phyloP scores from a whole-genome alignment of 2,888 invertebrate genomes.

The Ichneumon xanthorius region DNA sequence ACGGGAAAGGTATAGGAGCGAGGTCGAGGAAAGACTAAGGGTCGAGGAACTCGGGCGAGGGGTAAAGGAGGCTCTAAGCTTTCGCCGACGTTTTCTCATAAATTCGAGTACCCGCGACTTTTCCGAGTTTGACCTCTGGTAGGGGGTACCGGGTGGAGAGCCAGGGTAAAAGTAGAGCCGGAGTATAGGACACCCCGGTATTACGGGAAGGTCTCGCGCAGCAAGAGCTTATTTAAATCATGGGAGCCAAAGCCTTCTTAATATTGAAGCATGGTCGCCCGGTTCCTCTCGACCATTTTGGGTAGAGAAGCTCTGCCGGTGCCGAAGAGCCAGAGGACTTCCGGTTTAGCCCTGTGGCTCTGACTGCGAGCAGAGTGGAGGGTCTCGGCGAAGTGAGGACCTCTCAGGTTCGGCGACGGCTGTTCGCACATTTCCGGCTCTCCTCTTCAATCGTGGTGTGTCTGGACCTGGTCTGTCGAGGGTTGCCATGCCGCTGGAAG shows the following conservation, averaged over 20 bases:
- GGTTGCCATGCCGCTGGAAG: conserved; percentile 40
- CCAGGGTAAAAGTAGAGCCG: not conserved
- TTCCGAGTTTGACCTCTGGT: conserved; percentile 58
- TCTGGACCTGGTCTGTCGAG: conserved; percentile 44
- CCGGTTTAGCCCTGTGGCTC: conserved; percentile 5
- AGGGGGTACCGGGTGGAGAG: not conserved
- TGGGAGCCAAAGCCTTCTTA: conserved; percentile 76
- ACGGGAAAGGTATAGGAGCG: conserved; percentile 17
- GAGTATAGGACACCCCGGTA: conserved; percentile 65
- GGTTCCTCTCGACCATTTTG: not conserved
- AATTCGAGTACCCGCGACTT: conserved; percentile 78
- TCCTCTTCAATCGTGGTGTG: conserved; percentile 26
- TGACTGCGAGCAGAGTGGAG: conserved; percentile 22
- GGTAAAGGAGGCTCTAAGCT: conserved; percentile 69
- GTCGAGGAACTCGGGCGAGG: conserved; percentile 57
- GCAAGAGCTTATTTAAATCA: conserved; percentile 79
- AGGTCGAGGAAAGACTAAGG: conserved; percentile 63
- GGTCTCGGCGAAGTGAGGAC: conserved; percentile 14
- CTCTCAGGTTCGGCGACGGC: conserved; percentile 2
- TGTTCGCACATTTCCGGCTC: conserved; percentile 43
- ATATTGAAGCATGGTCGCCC: conserved; percentile 77
- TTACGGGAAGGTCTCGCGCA: conserved; percentile 54
- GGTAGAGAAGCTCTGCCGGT: not conserved
- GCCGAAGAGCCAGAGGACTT: conserved; percentile 21
- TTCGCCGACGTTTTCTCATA: conserved; percentile 78